Percentiles rank a stretch among this genome's conserved stretches.
phyloP scores from a whole-genome alignment of 2,888 invertebrate genomes.

The Arenicola marina region DNA sequence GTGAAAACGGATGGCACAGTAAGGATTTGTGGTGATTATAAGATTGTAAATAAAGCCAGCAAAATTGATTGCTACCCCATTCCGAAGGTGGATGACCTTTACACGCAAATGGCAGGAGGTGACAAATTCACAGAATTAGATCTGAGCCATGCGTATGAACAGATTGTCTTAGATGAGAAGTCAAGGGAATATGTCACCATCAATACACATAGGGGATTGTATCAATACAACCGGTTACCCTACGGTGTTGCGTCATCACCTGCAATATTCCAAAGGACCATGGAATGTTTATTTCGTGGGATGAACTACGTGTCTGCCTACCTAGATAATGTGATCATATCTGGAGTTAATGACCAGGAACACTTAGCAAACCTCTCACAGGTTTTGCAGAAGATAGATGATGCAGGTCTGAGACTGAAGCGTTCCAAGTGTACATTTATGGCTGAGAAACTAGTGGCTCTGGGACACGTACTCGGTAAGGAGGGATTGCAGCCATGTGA shows the following conservation, averaged over 20 bases:
- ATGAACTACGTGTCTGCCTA: background rate
- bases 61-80: too few species aligned
- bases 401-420: background rate
- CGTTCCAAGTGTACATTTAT: constrained; percentile 1
- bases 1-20: too few species aligned
- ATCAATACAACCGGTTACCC: constrained; percentile 4
- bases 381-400: background rate
- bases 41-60: too few species aligned
- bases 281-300: background rate
- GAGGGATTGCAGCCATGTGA: constrained; percentile 4
- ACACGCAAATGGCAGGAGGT: too few species aligned
- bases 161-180: too few species aligned
- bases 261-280: constrained; percentile 8
- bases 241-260: constrained; percentile 5
- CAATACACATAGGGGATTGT: constrained; percentile 11
- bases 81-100: too few species aligned
- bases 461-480: background rate
- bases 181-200: background rate
- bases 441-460: background rate
- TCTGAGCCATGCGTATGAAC: too few species aligned
- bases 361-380: background rate
- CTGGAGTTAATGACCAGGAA: background rate
- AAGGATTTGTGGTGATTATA: too few species aligned
- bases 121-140: too few species aligned
- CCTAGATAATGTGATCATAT: constrained; percentile 4